These are phyloP conservation scores for Trissoscelio sp. DNA, from an alignment of 2,888 invertebrate genomes.

Conservation along the genomic window DNA sequence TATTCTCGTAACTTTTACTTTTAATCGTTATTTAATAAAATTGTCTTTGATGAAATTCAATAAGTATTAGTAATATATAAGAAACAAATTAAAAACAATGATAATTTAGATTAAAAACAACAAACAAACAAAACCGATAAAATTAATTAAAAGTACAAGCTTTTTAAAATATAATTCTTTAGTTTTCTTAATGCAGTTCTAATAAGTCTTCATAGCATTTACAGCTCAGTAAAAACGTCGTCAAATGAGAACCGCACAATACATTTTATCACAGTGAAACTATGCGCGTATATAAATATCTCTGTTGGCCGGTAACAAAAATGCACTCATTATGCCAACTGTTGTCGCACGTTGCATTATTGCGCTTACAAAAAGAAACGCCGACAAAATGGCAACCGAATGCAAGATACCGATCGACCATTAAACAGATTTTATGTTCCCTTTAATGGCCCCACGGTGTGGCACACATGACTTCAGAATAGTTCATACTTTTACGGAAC, in stretches of 20 bases:
- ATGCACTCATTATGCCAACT: conserved; percentile 62
- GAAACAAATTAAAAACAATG: not conserved
- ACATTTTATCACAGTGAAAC: conserved; percentile 45
- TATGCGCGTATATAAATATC: conserved; percentile 40
- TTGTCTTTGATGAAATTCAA: too few species aligned
- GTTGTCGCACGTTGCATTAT: conserved; percentile 66
- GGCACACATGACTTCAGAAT: conserved; percentile 66
- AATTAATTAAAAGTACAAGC: not conserved
- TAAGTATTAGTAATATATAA: too few species aligned
- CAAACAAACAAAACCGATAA: not conserved
- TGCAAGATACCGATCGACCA: conserved; percentile 74
- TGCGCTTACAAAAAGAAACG: conserved; percentile 65
- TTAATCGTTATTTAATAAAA: too few species aligned
- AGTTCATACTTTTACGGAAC: conserved; percentile 72
- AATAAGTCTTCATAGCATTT: conserved; percentile 55
- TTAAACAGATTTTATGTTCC: conserved; percentile 76
- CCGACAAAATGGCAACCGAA: conserved; percentile 73
- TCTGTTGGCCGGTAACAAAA: conserved; percentile 35
- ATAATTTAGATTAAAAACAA: too few species aligned
- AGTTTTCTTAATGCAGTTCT: conserved; percentile 20
- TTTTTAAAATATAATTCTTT: too few species aligned
- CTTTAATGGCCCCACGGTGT: conserved; percentile 73
- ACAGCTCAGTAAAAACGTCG: conserved; percentile 57
- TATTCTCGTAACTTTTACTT: too few species aligned
- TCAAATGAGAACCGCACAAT: conserved; percentile 54